Evolutionary conservation across 2,797 vertebrate species (phyloP).

Genomic region (Lagocephalus sceleratus): DNA sequence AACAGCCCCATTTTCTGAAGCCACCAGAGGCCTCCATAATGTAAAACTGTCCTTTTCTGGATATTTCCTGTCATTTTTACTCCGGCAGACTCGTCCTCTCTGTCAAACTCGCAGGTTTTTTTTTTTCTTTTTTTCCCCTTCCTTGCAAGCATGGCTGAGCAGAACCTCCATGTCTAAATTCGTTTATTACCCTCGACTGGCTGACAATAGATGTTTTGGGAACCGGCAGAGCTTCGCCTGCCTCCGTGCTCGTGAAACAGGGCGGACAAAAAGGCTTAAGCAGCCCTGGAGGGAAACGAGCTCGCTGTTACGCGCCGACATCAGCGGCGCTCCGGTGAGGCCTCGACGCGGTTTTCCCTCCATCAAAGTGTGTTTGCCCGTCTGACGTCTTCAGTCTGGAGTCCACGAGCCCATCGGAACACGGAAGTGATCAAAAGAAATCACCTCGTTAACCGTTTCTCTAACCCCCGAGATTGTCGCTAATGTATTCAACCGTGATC

Average conservation of each 20-base stretch:
- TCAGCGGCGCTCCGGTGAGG: constrained; percentile 31
- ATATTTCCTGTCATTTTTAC: neutral
- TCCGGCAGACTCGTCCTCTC: neutral
- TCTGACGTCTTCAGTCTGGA: constrained; percentile 24
- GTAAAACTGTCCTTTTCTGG: neutral
- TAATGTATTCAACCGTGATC: too few species aligned
- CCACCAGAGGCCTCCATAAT: neutral
- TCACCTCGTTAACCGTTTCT: too few species aligned
- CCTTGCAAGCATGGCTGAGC: constrained; percentile 3
- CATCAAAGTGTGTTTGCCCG: too few species aligned
- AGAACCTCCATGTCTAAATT: constrained; percentile 12
- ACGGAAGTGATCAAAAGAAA: too few species aligned
- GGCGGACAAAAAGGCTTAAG: constrained; percentile 26
- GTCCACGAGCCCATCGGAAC: neutral
- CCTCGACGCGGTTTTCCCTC: too few species aligned
- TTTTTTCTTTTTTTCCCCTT: too few species aligned
- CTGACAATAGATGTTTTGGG: constrained; percentile 13
- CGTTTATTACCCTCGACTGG: constrained; percentile 18
- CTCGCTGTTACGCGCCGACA: constrained; percentile 27
- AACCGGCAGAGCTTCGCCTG: constrained; percentile 21
- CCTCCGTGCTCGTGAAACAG: constrained; percentile 14
- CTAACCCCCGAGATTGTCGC: too few species aligned
- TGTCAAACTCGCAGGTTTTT: neutral
- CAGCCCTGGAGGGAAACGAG: constrained; percentile 15
- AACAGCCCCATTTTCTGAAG: neutral